Evolutionary conservation across 2,113 vertebrate species (phyloP), one percentile per base, ranked within the genome.

Genomic region (Phocoena sinus): DNA sequence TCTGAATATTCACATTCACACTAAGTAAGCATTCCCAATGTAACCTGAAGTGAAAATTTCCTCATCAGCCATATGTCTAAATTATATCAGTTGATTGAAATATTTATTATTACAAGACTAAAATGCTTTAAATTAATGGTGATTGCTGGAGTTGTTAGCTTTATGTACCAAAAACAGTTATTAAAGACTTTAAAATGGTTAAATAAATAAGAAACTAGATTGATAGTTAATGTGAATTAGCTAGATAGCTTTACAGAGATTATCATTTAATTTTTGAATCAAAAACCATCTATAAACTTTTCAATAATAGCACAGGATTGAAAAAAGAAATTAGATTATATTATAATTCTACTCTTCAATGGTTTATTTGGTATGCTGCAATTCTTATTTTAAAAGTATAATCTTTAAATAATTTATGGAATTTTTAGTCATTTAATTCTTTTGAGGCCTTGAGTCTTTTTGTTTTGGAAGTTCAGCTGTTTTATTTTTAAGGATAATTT

Each of bases 351-450:
- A 31, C 15, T 36, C 18, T 76, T 84, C 18, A 25, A 31, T 62
- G 25, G 9, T 68, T 93, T 86, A 33, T 44, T 83, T 91, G n/a
- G 15, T 18, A 5, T 71, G 14, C 8, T 74, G 21, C 2, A 33
- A n/a, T 63, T 74, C 28, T 92, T 44, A 71, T 33, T 76, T 89
- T 79, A 6, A 44, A 80, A 94, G 86, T 58, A 26, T 36, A 38
- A 71, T n/a, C 17, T 89, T 77, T 93, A 89, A 25, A 70, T 81
- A 50, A 11, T 33, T 20, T 31, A 74, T 60, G 58, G 68, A 65
- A 77, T 44, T 73, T 93, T 90, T 91, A 70, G 28, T 67, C 23
- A 81, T 17, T 95, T 83, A 94, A 79, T 67, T 95, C 17, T 91
- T 14, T 36, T 36, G 84, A 53, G 31, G 41, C 18, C 38, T 67